Evolutionary conservation across 2,113 vertebrate species (phyloP), one percentile per base, ranked within the genome.

Genomic region (Butorides virescens): DNA sequence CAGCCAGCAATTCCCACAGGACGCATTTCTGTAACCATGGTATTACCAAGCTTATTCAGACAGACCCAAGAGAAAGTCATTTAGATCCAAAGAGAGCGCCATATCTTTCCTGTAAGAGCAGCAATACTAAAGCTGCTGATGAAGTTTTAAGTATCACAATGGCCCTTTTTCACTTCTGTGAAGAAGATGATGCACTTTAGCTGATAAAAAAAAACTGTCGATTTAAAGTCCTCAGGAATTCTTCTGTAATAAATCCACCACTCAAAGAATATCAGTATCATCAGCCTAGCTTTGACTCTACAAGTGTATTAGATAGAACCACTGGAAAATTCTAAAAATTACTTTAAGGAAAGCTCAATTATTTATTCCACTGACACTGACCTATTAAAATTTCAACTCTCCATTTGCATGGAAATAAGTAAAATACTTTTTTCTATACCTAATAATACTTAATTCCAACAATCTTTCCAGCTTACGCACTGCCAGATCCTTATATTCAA

Each of bases 191-290:
- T 17, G 13, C 5, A 39, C 42, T 86, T 76, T 26, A 63, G 37
- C 26, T 37, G 27, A n/a, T n/a, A 59, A 86, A 70, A 56, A 0
- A 9, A 4, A 2, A 6, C 18, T 2, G 36, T 3, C 6, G 4
- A 50, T 56, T 86, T 82, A 27, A 91, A 79, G 36, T 55, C 32
- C 49, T 72, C 55, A 29, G 26, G 29, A 90, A 88, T 37, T 75
- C 36, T 47, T 80, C 70, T n/a, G 16, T 30, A 75, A 55, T 22
- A 85, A 85, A 88, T 0, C 0, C 19, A 67, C 10, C 8, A 25
- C 9, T 71, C 36, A 58, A 67, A 79, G 23, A 66, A 25, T 32
- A 32, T 15, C 68, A 78, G 18, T 61, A 47, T 53, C 30, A 13
- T 44, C 53, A 86, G 42, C 15, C n/a, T 15, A 72, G 32, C 27